Conservation (phyloP, 2,113 vertebrate genomes). For the Callionymus lyra region DNA sequence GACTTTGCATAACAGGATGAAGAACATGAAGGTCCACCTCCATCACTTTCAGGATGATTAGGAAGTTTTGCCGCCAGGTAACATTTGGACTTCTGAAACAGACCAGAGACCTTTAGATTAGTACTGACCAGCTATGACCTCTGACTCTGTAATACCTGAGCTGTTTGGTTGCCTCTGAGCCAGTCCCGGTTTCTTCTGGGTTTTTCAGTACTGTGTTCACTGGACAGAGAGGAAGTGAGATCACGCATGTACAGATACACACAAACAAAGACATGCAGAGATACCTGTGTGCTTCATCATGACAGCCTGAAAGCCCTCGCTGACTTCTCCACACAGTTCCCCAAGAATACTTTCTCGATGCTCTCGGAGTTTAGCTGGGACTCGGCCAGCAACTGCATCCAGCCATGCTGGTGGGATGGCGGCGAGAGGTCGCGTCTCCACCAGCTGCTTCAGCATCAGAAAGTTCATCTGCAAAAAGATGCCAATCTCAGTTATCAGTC, state of each 20-base stretch:
- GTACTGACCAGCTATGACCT: neutral
- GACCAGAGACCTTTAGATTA: neutral
- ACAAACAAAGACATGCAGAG: neutral
- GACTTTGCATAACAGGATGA: conserved; percentile 74
- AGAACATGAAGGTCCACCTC: conserved; percentile 72
- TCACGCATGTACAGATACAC: neutral
- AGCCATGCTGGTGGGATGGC: conserved; percentile 81
- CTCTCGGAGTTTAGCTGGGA: conserved; percentile 64
- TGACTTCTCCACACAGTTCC: conserved; percentile 71
- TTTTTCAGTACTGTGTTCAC: conserved; percentile 71
- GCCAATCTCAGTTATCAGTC: neutral
- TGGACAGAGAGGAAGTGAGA: conserved; percentile 30
- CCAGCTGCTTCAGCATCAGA: conserved; percentile 69
- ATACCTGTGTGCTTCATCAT: conserved; percentile 76
- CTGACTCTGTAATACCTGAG: conserved; percentile 52
- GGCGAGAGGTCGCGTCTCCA: conserved; percentile 65
- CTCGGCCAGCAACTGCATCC: conserved; percentile 58
- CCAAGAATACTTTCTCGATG: conserved; percentile 59
- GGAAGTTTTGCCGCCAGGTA: conserved; percentile 71
- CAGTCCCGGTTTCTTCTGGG: conserved; percentile 60
- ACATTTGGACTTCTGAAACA: conserved; percentile 9
- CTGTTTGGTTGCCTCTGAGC: conserved; percentile 49
- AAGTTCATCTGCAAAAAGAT: conserved; percentile 70
- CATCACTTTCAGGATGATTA: conserved; percentile 66
- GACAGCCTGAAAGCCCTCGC: conserved; percentile 68